Evolutionary conservation across 2,888 invertebrate species (phyloP).

Genomic region (Patella depressa): DNA sequence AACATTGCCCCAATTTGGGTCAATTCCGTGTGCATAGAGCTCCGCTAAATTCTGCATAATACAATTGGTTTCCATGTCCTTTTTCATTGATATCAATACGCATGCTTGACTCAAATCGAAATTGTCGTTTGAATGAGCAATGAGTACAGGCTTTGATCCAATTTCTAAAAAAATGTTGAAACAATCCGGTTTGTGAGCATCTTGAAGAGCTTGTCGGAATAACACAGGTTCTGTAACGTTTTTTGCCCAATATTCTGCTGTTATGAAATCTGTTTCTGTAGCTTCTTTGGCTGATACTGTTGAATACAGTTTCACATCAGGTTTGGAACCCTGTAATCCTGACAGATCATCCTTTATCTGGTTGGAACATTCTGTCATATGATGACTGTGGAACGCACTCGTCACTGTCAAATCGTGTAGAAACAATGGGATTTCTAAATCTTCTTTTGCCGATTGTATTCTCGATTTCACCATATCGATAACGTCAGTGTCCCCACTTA

Average conservation of each 20-base stretch:
- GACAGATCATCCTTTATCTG: slow-evolving; percentile 8
- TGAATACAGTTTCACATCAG: slow-evolving; percentile 19
- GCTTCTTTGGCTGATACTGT: slow-evolving; percentile 17
- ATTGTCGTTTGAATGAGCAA: slow-evolving; percentile 26
- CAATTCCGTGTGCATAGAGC: neutral
- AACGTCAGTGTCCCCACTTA: slow-evolving; percentile 39
- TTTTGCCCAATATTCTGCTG: slow-evolving; percentile 31
- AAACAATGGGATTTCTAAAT: slow-evolving; percentile 14
- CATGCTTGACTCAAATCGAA: neutral
- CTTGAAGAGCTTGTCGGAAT: slow-evolving; percentile 22
- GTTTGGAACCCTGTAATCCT: neutral
- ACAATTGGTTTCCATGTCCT: neutral
- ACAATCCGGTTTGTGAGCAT: neutral
- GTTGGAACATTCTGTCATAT: slow-evolving; percentile 21
- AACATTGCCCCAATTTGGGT: slow-evolving; percentile 15
- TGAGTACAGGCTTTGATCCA: slow-evolving; percentile 30
- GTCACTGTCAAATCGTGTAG: slow-evolving; percentile 24
- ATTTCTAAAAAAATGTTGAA: slow-evolving; percentile 31
- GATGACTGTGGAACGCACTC: slow-evolving; percentile 33
- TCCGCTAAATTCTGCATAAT: neutral
- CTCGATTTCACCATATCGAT: slow-evolving; percentile 29
- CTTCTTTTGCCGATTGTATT: neutral
- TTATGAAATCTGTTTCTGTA: neutral
- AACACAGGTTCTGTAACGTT: slow-evolving; percentile 29
- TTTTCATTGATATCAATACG: neutral